Evolutionary conservation across 2,113 vertebrate species (phyloP).

Genomic region (Pseudopipra pipra): DNA sequence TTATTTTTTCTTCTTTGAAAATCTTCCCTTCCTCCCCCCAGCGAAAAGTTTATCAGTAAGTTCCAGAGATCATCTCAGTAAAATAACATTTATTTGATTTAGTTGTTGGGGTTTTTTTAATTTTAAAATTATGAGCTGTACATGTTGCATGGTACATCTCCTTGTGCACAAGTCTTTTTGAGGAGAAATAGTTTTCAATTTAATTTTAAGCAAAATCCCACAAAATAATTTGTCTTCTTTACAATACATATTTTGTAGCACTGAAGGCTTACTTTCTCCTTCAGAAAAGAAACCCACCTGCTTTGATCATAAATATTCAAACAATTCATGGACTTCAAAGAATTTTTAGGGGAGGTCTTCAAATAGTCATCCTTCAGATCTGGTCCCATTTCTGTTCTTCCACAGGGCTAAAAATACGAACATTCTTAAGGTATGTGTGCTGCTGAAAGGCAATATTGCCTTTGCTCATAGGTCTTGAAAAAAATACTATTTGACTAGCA

Average conservation of each 20-base stretch:
- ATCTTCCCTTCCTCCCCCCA: not conserved
- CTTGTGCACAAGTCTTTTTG: not conserved
- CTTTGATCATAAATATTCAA: not conserved
- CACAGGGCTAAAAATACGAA: not conserved
- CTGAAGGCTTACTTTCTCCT: not conserved
- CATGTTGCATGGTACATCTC: not conserved
- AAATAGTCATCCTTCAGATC: not conserved
- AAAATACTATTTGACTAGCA: not conserved
- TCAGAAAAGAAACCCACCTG: not conserved
- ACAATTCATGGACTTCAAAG: not conserved
- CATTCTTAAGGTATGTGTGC: not conserved
- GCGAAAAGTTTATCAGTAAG: not conserved
- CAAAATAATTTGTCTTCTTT: not conserved
- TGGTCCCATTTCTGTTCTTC: not conserved
- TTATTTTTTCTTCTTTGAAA: not conserved
- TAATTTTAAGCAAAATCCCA: not conserved
- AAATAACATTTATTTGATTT: not conserved
- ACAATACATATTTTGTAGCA: not conserved
- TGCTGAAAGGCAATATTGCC: not conserved
- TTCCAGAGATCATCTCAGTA: not conserved
- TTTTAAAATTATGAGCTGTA: not conserved
- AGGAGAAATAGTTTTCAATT: not conserved
- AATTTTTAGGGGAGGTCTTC: not conserved
- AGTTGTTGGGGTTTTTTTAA: not conserved
- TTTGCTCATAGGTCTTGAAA: not conserved